Base-by-base conservation (phyloP, 2,888 invertebrate genomes). In the Polydrusus tereticollis region DNA sequence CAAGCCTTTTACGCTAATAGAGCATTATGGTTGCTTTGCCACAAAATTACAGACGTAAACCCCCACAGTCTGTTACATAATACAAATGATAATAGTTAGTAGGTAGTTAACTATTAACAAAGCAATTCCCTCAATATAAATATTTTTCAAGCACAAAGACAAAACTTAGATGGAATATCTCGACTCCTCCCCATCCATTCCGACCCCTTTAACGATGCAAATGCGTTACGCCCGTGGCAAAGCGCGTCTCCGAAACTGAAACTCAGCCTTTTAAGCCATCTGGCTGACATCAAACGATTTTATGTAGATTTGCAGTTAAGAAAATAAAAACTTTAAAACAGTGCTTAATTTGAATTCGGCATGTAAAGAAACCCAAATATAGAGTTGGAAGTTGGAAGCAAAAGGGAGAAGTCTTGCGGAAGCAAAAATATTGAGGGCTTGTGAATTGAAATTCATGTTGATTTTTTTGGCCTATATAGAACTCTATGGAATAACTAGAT, bases 271-370 rank as follows among this genome's bases (percentile, higher is more conserved):
- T 80, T 81, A 82, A 84, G 83, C 83, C 83, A 83, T 81, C 79
- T 80, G 80, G 77, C 79, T 79, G 80, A 83, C 83, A 83, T 84
- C 85, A 84, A 85, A 84, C 82, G 84, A 82, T 83, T 84, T 85
- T 84, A 85, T 84, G 85, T 85, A 85, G 84, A 85, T 84, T 83
- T 78, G 57, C 76, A 72, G 77, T 78, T 84, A 84, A 84, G 85
- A 84, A 85, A 85, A 85, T 85, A 85, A 85, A 84, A 85, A 85
- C 81, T 84, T 84, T 83, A 83, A 84, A 85, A 84, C 78, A 77
- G 73, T 73, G 72, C 82, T 83, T 84, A 84, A 84, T 83, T 84
- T 82, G 80, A 81, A 82, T 82, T 82, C 80, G 75, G 74, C 81
- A 79, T 81, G 81, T 80, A 82, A 81, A 82, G 81, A 81, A 82